phyloP scores from a whole-genome alignment of 1,140 invertebrate species.

The Hydropsyche tenuis region DNA sequence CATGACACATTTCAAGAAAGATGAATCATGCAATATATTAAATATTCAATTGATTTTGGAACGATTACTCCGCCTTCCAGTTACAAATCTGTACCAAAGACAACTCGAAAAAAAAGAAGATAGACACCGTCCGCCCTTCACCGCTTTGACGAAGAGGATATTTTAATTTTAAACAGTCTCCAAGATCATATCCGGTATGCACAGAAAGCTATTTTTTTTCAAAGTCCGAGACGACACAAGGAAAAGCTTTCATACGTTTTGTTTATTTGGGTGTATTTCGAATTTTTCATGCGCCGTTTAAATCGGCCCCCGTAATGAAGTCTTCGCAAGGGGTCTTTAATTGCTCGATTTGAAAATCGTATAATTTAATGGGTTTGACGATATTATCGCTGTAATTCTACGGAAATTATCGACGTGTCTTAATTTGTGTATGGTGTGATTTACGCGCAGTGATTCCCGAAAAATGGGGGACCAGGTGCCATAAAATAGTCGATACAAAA shows the following conservation, averaged over 20 bases:
- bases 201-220: neutral
- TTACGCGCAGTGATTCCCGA: neutral
- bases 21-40: too few species aligned
- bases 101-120: neutral
- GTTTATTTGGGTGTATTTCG: neutral
- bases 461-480: too few species aligned
- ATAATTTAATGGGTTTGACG: constrained; percentile 8
- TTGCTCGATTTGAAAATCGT: constrained; percentile 1
- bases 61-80: constrained; percentile 1
- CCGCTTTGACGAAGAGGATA: constrained; percentile 15
- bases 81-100: constrained; percentile 5
- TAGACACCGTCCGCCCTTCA: neutral
- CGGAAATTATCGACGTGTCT: constrained; percentile 12
- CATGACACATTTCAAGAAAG: too few species aligned
- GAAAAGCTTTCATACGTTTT: constrained; percentile 34
- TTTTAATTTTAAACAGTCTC: constrained; percentile 36
- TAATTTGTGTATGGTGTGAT: constrained; percentile 1
- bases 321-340: neutral
- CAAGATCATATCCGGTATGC: constrained; percentile 35
- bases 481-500: too few species aligned
- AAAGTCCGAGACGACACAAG: constrained; percentile 1
- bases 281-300: neutral
- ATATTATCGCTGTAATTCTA: too few species aligned
- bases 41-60: neutral
- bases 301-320: neutral